phyloP scores from a whole-genome alignment of 2,113 vertebrate species.

The Ictalurus furcatus region DNA sequence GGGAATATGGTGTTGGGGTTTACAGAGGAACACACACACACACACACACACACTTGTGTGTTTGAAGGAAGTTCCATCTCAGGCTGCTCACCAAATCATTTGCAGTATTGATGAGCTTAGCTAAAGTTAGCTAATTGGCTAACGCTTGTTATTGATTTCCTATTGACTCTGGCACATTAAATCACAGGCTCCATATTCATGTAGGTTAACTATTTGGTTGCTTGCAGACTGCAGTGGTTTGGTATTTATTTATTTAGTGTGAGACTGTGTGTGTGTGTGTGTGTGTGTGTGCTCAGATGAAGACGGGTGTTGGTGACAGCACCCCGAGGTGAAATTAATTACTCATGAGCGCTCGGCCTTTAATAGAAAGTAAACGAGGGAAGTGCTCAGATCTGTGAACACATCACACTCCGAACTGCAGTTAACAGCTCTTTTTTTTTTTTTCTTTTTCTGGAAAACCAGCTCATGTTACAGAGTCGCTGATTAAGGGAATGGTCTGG shows the following conservation, averaged over 20 bases:
- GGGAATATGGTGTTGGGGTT: background rate
- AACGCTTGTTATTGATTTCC: background rate
- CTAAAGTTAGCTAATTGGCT: conserved; percentile 22
- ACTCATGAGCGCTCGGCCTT: conserved; percentile 25
- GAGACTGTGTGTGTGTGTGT: conserved; percentile 24
- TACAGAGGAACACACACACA: background rate
- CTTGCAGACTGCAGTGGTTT: background rate
- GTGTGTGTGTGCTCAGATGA: conserved; percentile 20
- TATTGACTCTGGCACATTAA: conserved; percentile 11
- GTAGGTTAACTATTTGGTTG: background rate
- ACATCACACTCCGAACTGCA: conserved; percentile 39
- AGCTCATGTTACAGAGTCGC: background rate
- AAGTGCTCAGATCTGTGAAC: conserved; percentile 6
- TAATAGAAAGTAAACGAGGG: conserved; percentile 35
- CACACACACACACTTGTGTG: background rate
- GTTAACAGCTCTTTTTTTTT: conserved; percentile 6
- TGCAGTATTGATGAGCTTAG: conserved; percentile 19
- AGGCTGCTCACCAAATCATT: conserved; percentile 4
- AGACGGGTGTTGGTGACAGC: conserved; percentile 21
- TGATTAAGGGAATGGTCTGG: background rate
- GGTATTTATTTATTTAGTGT: conserved; percentile 15
- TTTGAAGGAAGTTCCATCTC: background rate
- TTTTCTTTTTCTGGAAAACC: background rate
- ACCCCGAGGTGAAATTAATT: conserved; percentile 21
- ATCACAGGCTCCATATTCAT: conserved; percentile 21